A percentile compares a stretch with the other conserved stretches of the same genome.
phyloP scores from a whole-genome alignment of 2,888 invertebrate species.

The Notodonta ziczac region DNA sequence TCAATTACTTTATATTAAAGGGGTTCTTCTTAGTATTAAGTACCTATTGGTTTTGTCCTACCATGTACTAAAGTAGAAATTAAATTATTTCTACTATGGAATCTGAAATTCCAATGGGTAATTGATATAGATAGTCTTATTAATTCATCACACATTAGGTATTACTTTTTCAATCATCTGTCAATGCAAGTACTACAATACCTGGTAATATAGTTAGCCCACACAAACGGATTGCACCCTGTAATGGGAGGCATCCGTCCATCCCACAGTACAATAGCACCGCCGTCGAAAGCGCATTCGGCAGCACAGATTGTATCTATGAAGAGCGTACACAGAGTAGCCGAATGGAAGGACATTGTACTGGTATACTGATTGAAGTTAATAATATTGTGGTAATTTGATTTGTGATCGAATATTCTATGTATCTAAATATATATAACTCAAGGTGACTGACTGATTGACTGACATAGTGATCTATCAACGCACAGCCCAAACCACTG shows the following conservation, averaged over 20 bases:
- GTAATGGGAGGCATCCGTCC: constrained; percentile 43
- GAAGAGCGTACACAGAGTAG: constrained; percentile 27
- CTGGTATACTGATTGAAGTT: constrained; percentile 27
- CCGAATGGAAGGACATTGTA: constrained; percentile 30
- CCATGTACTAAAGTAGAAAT: no score
- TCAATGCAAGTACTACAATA: background rate
- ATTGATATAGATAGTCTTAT: no score
- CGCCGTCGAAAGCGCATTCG: constrained; percentile 34
- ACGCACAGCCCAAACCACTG: no score
- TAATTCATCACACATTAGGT: background rate
- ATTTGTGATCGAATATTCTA: constrained; percentile 2
- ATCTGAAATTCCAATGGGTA: no score
- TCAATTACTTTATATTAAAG: constrained; percentile 23
- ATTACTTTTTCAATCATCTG: constrained; percentile 9
- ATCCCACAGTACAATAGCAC: constrained; percentile 34
- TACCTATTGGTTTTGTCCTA: background rate
- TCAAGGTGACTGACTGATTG: no score
- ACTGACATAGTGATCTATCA: no score
- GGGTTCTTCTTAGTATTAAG: background rate
- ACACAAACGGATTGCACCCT: constrained; percentile 50
- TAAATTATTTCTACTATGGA: no score
- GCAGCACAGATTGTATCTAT: constrained; percentile 41
- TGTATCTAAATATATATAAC: no score
- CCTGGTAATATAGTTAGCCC: constrained; percentile 34
- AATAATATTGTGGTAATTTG: background rate